Conservation (phyloP, 2,113 vertebrate genomes). For the Nesoenas mayeri region DNA sequence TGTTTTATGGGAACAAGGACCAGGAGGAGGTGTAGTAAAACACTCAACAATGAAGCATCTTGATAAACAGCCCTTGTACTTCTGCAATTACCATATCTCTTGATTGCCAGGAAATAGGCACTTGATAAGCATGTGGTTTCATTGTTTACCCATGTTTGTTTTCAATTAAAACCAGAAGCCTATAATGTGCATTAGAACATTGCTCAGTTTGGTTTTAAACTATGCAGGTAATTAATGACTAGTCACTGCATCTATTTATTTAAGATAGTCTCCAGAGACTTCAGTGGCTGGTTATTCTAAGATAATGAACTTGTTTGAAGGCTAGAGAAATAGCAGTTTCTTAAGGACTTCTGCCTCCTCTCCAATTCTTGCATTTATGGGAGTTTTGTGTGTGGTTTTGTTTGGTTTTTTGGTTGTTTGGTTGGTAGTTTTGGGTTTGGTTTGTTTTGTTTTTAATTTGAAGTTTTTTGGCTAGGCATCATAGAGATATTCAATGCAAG, state of each 20-base stretch:
- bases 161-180: conserved; percentile 9
- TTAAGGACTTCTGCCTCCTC: not conserved
- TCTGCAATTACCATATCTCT: not conserved
- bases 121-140: not conserved
- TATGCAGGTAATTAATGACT: conserved; percentile 10
- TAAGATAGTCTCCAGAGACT: not conserved
- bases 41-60: not conserved
- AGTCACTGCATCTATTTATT: not conserved
- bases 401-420: no score
- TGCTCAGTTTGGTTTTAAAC: not conserved
- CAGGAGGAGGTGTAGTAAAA: not conserved
- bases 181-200: not conserved
- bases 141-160: conserved; percentile 1
- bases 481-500: not conserved
- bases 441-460: not conserved
- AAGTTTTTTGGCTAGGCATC: not conserved
- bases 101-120: not conserved
- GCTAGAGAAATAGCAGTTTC: not conserved
- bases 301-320: not conserved
- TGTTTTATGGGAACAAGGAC: not conserved
- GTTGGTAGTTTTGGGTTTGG: no score
- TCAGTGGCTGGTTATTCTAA: not conserved
- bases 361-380: not conserved
- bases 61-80: not conserved
- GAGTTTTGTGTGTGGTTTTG: no score